Conservation (phyloP, 2,797 vertebrate species). For the Hippoglossus hippoglossus region DNA sequence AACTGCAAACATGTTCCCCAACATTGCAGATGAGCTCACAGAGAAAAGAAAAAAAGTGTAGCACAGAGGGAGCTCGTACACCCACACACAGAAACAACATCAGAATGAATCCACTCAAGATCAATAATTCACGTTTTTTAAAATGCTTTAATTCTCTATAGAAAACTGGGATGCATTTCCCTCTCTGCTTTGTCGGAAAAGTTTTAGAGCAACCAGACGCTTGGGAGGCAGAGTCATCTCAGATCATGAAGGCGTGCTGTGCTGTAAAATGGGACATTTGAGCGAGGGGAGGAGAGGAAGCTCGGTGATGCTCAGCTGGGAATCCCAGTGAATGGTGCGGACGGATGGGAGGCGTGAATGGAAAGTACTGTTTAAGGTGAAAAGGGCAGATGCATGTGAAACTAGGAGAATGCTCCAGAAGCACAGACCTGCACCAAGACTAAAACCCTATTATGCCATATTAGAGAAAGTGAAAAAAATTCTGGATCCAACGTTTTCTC, state of each 20-base stretch:
- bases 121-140: slow-evolving; percentile 84
- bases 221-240: slow-evolving; percentile 52
- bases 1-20: slow-evolving; percentile 26
- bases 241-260: slow-evolving; percentile 60
- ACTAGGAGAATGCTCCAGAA: background rate
- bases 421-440: no score
- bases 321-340: background rate
- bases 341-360: background rate
- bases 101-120: slow-evolving; percentile 77
- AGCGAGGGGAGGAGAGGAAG: background rate
- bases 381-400: background rate
- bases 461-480: no score
- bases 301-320: background rate
- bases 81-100: slow-evolving; percentile 48
- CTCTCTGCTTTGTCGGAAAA: slow-evolving; percentile 69
- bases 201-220: slow-evolving; percentile 61
- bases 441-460: no score
- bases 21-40: slow-evolving; percentile 21
- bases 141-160: slow-evolving; percentile 79
- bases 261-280: slow-evolving; percentile 64
- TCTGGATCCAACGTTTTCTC: no score
- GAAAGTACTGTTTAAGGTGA: background rate
- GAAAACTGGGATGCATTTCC: slow-evolving; percentile 74
- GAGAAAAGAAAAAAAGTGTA: slow-evolving; percentile 3
- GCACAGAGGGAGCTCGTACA: slow-evolving; percentile 32